Evolutionary conservation across 2,113 vertebrate genomes (phyloP).

Genomic region (Accipiter cooperii): DNA sequence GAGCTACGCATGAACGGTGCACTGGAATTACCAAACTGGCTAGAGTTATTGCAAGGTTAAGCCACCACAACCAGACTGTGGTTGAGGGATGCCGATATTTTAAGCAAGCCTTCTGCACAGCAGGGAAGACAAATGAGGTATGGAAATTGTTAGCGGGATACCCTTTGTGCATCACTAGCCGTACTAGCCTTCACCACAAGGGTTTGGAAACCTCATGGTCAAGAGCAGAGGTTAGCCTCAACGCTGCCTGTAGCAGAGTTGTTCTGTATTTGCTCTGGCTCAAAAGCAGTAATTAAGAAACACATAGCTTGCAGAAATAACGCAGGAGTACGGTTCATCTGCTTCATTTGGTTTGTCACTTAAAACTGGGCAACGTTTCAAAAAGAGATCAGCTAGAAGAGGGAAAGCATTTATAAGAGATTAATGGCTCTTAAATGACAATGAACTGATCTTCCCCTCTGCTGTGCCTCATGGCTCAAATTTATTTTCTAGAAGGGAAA

Average conservation of each 20-base stretch:
- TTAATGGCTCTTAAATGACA: neutral
- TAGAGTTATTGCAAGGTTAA: neutral
- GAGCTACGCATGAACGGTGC: neutral
- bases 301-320: neutral
- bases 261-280: neutral
- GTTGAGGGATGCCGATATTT: neutral
- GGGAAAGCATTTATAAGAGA: neutral
- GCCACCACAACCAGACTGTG: neutral
- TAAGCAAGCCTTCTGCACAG: neutral
- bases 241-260: neutral
- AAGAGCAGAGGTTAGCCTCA: neutral
- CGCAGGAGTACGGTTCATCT: neutral
- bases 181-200: neutral
- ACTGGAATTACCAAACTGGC: constrained; percentile 37
- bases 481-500: neutral
- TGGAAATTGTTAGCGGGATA: neutral
- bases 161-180: neutral
- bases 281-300: neutral
- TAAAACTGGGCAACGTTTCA: neutral
- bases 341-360: neutral
- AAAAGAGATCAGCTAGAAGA: neutral
- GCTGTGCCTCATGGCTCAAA: neutral
- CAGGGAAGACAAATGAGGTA: neutral
- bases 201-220: neutral
- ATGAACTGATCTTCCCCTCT: neutral